Conservation (phyloP, 2,888 invertebrate species). For the Drosophila tripunctata region DNA sequence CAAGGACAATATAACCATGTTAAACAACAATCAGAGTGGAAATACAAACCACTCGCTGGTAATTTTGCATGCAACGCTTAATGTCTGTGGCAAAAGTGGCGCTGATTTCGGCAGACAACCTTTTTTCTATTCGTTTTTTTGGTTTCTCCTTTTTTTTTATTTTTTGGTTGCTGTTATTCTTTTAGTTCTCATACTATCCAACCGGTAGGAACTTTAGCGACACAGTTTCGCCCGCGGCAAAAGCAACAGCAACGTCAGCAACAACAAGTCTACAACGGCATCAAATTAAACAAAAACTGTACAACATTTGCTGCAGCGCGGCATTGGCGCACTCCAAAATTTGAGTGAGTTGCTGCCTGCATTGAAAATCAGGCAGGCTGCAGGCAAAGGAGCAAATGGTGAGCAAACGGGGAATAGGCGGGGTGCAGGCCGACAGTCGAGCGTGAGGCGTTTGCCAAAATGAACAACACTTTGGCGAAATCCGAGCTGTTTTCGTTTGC, state of each 20-base stretch:
- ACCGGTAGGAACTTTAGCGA: constrained; percentile 61
- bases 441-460: constrained; percentile 65
- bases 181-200: constrained; percentile 19
- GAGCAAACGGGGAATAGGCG: not conserved
- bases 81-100: constrained; percentile 78
- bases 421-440: constrained; percentile 4
- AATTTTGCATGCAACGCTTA: constrained; percentile 82
- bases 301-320: constrained; percentile 73
- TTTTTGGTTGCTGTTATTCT: constrained; percentile 6
- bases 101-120: constrained; percentile 76
- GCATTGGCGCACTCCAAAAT: constrained; percentile 72
- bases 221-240: constrained; percentile 57
- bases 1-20: constrained; percentile 79
- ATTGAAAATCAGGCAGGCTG: constrained; percentile 58
- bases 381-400: constrained; percentile 1
- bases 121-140: constrained; percentile 24
- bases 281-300: constrained; percentile 78
- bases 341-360: constrained; percentile 75
- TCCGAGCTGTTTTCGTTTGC: constrained; percentile 17
- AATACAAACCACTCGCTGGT: constrained; percentile 79
- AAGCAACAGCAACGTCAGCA: constrained; percentile 24
- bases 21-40: constrained; percentile 80
- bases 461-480: constrained; percentile 69
- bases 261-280: constrained; percentile 35
- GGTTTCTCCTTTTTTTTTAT: constrained; percentile 8